Percentiles rank a stretch among this genome's conserved stretches.
Evolutionary conservation across 2,113 vertebrate genomes (phyloP).

Genomic region (Caranx ignobilis): DNA sequence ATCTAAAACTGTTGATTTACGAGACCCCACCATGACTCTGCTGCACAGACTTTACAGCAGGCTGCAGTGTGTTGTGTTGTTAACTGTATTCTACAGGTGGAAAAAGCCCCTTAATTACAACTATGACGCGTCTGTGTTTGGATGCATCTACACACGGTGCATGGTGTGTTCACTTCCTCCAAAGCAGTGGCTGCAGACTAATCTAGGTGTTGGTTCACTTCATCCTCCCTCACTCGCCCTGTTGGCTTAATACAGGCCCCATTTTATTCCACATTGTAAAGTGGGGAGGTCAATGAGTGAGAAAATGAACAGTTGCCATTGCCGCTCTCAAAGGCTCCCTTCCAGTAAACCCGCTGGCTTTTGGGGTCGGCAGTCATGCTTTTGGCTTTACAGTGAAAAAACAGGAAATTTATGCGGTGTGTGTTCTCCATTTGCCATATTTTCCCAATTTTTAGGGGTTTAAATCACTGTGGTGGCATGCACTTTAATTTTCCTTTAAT

Average conservation of each 20-base stretch:
- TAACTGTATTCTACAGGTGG: conserved; percentile 25
- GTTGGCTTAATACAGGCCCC: conserved; percentile 45
- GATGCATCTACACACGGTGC: conserved; percentile 18
- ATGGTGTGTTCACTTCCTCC: conserved; percentile 26
- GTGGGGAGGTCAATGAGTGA: conserved; percentile 75
- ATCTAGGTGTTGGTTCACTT: conserved; percentile 18
- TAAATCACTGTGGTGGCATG: conserved; percentile 27
- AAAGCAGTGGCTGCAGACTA: conserved; percentile 22
- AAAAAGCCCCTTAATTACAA: conserved; percentile 4
- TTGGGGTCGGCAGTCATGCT: conserved; percentile 30
- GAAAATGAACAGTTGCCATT: conserved; percentile 78
- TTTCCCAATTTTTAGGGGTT: conserved; percentile 45
- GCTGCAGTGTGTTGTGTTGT: not conserved
- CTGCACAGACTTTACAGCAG: not conserved
- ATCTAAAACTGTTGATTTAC: not conserved
- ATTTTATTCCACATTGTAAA: conserved; percentile 68
- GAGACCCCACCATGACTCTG: not conserved
- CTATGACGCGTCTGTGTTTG: conserved; percentile 10
- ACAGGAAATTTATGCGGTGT: conserved; percentile 36
- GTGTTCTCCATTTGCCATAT: conserved; percentile 45
- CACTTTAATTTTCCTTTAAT: conserved; percentile 44
- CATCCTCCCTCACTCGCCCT: conserved; percentile 18
- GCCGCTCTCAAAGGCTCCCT: conserved; percentile 63
- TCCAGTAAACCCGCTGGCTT: conserved; percentile 59
- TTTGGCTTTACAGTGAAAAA: conserved; percentile 31